These are phyloP conservation scores for Microtus agrestis DNA, from an alignment of 2,797 vertebrate genomes.

Conservation along the genomic window DNA sequence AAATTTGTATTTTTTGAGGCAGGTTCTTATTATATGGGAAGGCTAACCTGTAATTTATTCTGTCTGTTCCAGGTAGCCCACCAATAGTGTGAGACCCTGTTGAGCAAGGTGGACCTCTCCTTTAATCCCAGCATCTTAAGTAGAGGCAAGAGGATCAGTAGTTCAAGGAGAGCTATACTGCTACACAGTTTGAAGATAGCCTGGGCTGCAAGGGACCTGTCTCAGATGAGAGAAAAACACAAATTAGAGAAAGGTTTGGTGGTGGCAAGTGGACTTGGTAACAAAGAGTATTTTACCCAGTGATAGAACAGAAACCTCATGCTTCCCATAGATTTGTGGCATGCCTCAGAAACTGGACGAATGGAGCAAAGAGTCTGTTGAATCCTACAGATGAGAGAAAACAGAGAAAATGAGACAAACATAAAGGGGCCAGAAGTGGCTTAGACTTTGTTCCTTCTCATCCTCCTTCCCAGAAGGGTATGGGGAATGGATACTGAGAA, in stretches of 20 bases:
- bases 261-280: background rate
- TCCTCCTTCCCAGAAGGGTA: background rate
- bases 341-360: background rate
- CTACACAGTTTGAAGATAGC: background rate
- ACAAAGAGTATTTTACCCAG: background rate
- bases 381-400: background rate
- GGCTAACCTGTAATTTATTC: background rate
- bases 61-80: background rate
- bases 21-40: background rate
- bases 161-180: no score
- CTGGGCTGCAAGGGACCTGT: background rate
- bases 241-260: slow-evolving; percentile 15
- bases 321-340: background rate
- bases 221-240: background rate
- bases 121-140: background rate
- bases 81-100: background rate
- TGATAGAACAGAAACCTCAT: background rate
- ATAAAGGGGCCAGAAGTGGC: background rate
- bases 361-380: background rate
- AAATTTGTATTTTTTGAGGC: background rate
- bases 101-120: background rate
- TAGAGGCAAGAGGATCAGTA: background rate
- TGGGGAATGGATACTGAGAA: background rate
- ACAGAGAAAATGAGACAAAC: background rate
- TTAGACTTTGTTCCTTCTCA: slow-evolving; percentile 2